Evolutionary conservation across 2,797 vertebrate genomes (phyloP), one percentile per base, ranked within the genome.

Genomic region (Mastacembelus armatus): DNA sequence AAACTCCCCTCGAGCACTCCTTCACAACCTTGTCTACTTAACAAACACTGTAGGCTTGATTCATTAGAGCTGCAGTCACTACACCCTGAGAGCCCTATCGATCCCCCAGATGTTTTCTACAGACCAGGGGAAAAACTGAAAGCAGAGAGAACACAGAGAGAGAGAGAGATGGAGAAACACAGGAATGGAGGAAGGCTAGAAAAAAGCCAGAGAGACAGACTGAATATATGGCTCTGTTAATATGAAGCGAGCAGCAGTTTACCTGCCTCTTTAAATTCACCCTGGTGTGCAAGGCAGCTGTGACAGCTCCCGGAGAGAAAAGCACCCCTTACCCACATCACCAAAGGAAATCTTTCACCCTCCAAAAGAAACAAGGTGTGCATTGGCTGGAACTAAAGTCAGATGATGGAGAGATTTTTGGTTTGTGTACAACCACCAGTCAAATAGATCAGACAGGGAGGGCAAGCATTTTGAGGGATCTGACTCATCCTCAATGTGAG

Each of bases 1-100:
- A 78, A 74, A 88, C 65, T 74, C 67, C 66, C 77, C 68, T 77
- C 75, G 75, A 64, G 72, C 40, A 33, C 77, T 78, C 78, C 76
- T 81, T 82, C 85, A 71, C 83, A 73, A 77, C 76, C 77, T 66
- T 72, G 83, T 88, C 85, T 88, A 62, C 82, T 89, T 85, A 86
- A 89, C 85, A 91, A 86, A 88, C 84, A 89, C 85, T 67, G 74
- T 60, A 61, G 81, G 70, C 77, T 78, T 86, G 87, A 91, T 90
- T 90, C 89, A 91, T 88, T 86, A 83, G 68, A 74, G 84, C 81
- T 83, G 75, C 75, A 83, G 85, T 85, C 78, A 59, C 84, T 84
- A 68, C 76, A 83, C 63, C 82, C 80, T 29, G 65, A 88, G 86
- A 89, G 85, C 64, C 74, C 69, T 67, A 91, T 90, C 75, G 88